Base-by-base conservation (phyloP, 2,888 invertebrate genomes). In the Gortyna flavago region DNA sequence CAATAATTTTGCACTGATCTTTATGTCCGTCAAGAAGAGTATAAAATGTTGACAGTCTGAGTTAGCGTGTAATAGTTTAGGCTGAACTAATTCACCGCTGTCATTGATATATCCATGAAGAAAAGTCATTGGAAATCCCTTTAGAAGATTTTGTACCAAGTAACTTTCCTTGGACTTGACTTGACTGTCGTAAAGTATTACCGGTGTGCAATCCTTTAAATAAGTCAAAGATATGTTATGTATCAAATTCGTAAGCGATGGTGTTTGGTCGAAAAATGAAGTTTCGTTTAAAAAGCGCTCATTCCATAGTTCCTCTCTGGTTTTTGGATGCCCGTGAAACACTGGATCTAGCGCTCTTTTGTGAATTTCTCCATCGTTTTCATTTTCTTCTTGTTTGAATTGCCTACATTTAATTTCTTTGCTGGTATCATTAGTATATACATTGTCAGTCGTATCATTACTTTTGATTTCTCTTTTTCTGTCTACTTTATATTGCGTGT, bases 1-100 rank as follows among this genome's bases (percentile, higher is more conserved):
- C 70, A 98, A 93, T 54, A 98, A 95, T 69, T 96, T 94, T 11
- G 97, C 96, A 73, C 97, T 96, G 87, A 94, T 96, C 91, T 97
- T 96, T 0, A 98, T 97, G 89, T 98, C 97, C 32, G 97, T 95
- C n/a, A 98, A 90, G 90, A 98, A 98, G 1, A 98, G 90, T 66
- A 98, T 97, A 85, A 97, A 98, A 90, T 97, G 97, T 54, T 97
- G 93, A 89, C 98, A 98, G 75, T 97, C 97, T 69, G 91, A 93
- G 18, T 91, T 91, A 2, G 94, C 91, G 65, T 95, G 92, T 54
- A 97, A 84, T 9, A 97, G 90, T 75, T 95, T 92, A 0, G 94
- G 95, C 83, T 97, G 97, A 64, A 93, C 91, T 21, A 97, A 88
- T 62, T 93, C 91, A 87, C 97, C 95, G 32, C 95, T 91, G 6